phyloP scores from a whole-genome alignment of 2,888 invertebrate genomes.

The Ashinkailepas kermadecensis region DNA sequence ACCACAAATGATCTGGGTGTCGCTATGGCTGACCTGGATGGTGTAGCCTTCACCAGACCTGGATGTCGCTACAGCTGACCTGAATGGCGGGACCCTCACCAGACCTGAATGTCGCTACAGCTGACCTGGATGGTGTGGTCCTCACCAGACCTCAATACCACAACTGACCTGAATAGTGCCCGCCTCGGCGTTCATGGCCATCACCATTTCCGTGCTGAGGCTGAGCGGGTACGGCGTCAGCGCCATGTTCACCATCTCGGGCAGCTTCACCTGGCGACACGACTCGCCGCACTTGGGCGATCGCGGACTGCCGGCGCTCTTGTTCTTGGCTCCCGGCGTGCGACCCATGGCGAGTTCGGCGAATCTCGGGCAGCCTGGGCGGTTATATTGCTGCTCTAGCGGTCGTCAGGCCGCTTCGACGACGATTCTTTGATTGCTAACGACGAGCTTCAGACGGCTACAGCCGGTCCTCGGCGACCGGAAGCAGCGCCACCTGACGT shows the following conservation, averaged over 20 bases:
- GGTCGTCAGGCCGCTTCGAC: too few relatives aligned
- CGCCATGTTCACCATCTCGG: conserved; percentile 21
- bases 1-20: too few relatives aligned
- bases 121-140: too few relatives aligned
- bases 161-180: conserved; percentile 31
- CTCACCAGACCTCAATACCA: too few relatives aligned
- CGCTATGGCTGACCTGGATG: too few relatives aligned
- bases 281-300: not conserved
- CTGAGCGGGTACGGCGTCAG: conserved; percentile 34
- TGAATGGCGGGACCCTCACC: too few relatives aligned
- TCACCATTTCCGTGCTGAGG: conserved; percentile 34
- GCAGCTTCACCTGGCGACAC: not conserved
- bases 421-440: too few relatives aligned
- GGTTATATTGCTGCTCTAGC: too few relatives aligned
- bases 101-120: too few relatives aligned
- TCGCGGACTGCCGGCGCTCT: not conserved
- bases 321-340: conserved; percentile 11
- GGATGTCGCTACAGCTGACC: too few relatives aligned
- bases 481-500: not conserved
- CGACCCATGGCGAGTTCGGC: not conserved
- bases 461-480: not conserved
- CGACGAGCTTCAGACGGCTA: not conserved
- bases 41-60: too few relatives aligned
- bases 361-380: too few relatives aligned
- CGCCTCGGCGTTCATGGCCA: conserved; percentile 35